Conservation (phyloP, 2,888 invertebrate genomes). For the Isotomurus palustris region DNA sequence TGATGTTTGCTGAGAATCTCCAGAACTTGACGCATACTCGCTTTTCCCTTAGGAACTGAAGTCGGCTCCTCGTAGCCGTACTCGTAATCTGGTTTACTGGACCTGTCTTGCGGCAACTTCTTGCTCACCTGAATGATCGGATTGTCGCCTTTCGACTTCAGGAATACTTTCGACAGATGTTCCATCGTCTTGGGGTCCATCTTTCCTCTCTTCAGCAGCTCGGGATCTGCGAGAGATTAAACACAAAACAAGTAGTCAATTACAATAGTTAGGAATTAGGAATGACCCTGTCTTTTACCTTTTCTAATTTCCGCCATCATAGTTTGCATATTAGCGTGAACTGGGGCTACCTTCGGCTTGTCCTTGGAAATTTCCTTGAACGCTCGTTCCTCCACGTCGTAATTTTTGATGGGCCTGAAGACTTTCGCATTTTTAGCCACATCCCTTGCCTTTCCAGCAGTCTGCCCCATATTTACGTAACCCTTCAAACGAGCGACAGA, state of each 20-base stretch:
- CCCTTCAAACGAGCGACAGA: no score
- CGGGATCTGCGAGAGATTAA: slow-evolving; percentile 56
- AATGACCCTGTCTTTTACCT: slow-evolving; percentile 49
- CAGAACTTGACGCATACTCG: slow-evolving; percentile 61
- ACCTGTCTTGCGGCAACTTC: slow-evolving; percentile 60
- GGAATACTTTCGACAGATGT: slow-evolving; percentile 44
- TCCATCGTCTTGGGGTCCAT: slow-evolving; percentile 23
- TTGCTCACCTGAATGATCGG: slow-evolving; percentile 48
- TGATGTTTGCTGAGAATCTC: slow-evolving; percentile 64
- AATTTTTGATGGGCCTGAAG: slow-evolving; percentile 55
- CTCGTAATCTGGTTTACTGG: slow-evolving; percentile 56
- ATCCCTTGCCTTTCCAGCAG: background rate
- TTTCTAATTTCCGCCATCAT: slow-evolving; percentile 62
- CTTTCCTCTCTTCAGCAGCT: slow-evolving; percentile 51
- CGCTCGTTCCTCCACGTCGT: slow-evolving; percentile 72
- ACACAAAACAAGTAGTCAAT: background rate
- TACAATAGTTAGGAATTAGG: background rate
- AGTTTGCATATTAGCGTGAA: slow-evolving; percentile 57
- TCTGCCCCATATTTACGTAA: slow-evolving; percentile 1
- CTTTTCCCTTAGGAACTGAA: slow-evolving; percentile 59
- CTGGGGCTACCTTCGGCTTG: slow-evolving; percentile 65
- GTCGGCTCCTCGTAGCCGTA: slow-evolving; percentile 67
- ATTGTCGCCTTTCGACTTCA: slow-evolving; percentile 51
- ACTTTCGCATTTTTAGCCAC: no score
- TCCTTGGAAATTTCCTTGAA: slow-evolving; percentile 64